Percentiles rank a stretch among this genome's conserved stretches.
Conservation (phyloP, 2,888 invertebrate genomes). For the Drosophila lutescens region DNA sequence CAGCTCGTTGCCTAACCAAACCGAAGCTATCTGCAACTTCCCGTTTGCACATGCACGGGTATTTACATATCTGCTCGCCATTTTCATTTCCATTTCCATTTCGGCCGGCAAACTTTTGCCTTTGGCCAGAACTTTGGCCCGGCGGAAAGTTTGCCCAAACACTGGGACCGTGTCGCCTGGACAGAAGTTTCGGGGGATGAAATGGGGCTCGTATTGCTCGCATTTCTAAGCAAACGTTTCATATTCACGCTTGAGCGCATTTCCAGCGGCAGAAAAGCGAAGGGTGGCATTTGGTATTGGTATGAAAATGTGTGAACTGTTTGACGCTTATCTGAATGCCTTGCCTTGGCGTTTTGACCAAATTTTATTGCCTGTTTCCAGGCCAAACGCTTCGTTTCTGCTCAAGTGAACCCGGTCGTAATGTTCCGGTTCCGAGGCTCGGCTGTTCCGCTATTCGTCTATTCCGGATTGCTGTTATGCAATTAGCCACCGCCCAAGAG, state of each 20-base stretch:
- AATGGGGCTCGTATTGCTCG: slow-evolving; percentile 8
- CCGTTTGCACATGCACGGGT: slow-evolving; percentile 16
- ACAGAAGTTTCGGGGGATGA: slow-evolving; percentile 9
- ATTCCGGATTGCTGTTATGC: slow-evolving; percentile 36
- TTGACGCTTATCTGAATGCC: slow-evolving; percentile 74
- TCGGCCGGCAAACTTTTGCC: slow-evolving; percentile 26
- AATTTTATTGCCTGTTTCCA: slow-evolving; percentile 79
- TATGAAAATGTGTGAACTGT: slow-evolving; percentile 74
- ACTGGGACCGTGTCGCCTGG: slow-evolving; percentile 28
- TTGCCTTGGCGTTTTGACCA: slow-evolving; percentile 67
- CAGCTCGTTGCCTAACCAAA: slow-evolving; percentile 39
- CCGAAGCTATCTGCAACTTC: slow-evolving; percentile 26
- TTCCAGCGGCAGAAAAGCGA: slow-evolving; percentile 35
- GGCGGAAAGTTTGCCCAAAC: slow-evolving; percentile 36
- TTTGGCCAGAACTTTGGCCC: slow-evolving; percentile 23
- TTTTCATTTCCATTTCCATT: slow-evolving; percentile 2
- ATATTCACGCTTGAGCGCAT: slow-evolving; percentile 79
- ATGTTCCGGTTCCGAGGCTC: slow-evolving; percentile 30
- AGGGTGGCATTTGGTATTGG: slow-evolving; percentile 1
- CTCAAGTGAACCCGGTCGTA: slow-evolving; percentile 47
- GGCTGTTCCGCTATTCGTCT: slow-evolving; percentile 13
- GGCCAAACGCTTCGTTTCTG: slow-evolving; percentile 69
- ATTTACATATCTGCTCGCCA: slow-evolving; percentile 35
- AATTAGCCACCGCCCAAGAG: slow-evolving; percentile 55
- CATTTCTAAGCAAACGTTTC: slow-evolving; percentile 72